phyloP scores from a whole-genome alignment of 2,113 vertebrate species.

The Meles meles region DNA sequence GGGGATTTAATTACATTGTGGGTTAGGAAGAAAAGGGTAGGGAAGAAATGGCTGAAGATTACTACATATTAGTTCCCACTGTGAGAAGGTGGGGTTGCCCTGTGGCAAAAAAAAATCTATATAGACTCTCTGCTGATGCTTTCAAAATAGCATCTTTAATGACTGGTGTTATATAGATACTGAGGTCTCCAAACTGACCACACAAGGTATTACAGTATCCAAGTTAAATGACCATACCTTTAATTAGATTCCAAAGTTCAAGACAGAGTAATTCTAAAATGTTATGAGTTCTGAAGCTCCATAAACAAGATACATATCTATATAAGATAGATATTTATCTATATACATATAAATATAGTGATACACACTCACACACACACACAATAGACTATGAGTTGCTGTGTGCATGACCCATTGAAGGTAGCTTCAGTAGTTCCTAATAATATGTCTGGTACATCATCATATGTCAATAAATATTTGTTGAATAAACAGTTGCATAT shows the following conservation, averaged over 20 bases:
- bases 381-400: not conserved
- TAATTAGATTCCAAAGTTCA: constrained; percentile 15
- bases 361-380: not conserved
- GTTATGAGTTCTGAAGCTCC: not conserved
- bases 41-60: not conserved
- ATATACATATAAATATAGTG: too few species aligned
- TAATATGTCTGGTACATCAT: not conserved
- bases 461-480: not conserved
- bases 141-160: constrained; percentile 34
- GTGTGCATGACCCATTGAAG: not conserved
- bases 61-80: not conserved
- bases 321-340: not conserved
- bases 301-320: not conserved
- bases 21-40: not conserved
- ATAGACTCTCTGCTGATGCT: not conserved
- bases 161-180: not conserved
- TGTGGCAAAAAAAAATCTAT: not conserved
- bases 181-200: not conserved
- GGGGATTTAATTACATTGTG: not conserved
- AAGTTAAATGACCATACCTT: not conserved
- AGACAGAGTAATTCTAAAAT: not conserved
- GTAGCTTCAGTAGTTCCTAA: not conserved
- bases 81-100: not conserved
- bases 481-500: not conserved
- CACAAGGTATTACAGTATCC: not conserved